A percentile compares a stretch with the other conserved stretches of the same genome.
Evolutionary conservation across 30 jellyfish, hydroid and myxozoan species (phyloP).

Genomic region (Hydractinia echinata): DNA sequence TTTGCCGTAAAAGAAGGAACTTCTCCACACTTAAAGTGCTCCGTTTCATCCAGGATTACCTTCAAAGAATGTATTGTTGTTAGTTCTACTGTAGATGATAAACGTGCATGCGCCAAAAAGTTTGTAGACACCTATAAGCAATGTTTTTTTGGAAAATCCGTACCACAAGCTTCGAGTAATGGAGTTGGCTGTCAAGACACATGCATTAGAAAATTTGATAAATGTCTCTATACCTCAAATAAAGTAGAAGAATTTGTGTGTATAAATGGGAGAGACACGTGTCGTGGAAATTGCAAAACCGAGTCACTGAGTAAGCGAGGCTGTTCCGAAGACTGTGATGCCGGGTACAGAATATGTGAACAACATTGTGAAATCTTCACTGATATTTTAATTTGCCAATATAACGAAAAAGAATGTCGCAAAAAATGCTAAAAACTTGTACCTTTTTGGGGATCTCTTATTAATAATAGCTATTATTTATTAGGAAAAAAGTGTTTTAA

Average conservation of each 20-base stretch:
- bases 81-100: background rate
- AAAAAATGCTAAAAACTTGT: background rate
- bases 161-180: background rate
- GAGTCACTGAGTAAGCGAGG: no score
- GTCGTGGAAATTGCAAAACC: background rate
- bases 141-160: background rate
- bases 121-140: background rate
- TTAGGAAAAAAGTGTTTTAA: no score
- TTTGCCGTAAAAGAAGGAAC: no score
- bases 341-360: background rate
- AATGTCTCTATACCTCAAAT: background rate
- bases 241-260: background rate
- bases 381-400: background rate
- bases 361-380: background rate
- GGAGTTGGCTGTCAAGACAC: background rate
- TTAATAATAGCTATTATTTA: no score
- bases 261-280: background rate
- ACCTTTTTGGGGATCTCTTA: no score
- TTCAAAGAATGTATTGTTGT: background rate
- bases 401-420: background rate
- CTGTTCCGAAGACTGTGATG: conserved; percentile 1
- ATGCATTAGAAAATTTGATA: background rate
- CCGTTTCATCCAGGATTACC: background rate
- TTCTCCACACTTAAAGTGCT: background rate
- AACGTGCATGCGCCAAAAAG: background rate